Conservation (phyloP, 1,140 invertebrate genomes). For the Drosophila nigromelanica region DNA sequence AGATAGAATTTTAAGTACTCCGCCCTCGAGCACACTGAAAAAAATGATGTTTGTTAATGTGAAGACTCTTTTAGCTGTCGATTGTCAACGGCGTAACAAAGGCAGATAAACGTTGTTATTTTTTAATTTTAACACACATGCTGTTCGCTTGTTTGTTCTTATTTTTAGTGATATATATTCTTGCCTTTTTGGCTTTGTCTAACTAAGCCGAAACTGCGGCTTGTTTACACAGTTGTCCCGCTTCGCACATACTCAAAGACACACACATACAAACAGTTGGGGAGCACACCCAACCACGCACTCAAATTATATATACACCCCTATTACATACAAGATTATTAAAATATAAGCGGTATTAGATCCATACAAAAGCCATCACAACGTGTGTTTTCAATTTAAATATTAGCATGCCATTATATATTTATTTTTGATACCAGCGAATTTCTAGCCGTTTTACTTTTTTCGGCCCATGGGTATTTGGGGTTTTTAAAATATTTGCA, state of each 20-base stretch:
- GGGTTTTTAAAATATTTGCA: constrained; percentile 33
- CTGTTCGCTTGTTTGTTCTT: constrained; percentile 29
- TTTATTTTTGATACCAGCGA: constrained; percentile 25
- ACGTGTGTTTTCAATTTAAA: constrained; percentile 65
- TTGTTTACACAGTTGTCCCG: constrained; percentile 71
- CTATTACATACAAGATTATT: constrained; percentile 1
- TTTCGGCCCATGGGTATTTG: constrained; percentile 17
- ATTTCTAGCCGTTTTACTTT: constrained; percentile 14
- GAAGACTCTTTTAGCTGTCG: background rate
- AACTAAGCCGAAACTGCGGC: constrained; percentile 47
- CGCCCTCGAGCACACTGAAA: background rate
- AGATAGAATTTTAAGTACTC: background rate
- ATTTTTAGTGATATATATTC: constrained; percentile 14
- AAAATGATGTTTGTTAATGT: background rate
- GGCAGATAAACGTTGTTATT: background rate
- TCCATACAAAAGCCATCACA: constrained; percentile 41
- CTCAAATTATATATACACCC: background rate
- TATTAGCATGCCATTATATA: constrained; percentile 64
- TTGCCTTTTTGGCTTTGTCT: constrained; percentile 53
- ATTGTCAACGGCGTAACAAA: constrained; percentile 1
- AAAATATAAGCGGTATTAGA: constrained; percentile 26
- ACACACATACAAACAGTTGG: background rate
- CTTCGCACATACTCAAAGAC: constrained; percentile 13
- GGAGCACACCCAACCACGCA: background rate
- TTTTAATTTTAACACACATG: constrained; percentile 31